Evolutionary conservation across 2,888 invertebrate species (phyloP).

Genomic region (Rutpela maculata): DNA sequence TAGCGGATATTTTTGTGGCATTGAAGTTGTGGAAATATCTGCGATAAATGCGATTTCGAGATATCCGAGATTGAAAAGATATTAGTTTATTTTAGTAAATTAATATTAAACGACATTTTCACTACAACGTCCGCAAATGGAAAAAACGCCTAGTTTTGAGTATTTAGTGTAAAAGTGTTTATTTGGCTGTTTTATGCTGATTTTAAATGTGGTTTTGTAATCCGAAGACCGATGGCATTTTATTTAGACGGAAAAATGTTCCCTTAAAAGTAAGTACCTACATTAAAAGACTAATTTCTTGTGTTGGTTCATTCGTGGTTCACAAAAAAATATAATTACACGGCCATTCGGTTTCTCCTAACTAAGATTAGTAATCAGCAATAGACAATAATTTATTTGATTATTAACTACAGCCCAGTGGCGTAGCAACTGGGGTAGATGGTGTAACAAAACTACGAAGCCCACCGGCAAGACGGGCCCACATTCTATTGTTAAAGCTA

Average conservation of each 20-base stretch:
- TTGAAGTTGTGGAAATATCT: neutral
- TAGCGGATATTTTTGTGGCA: neutral
- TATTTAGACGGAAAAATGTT: neutral
- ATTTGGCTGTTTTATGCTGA: neutral
- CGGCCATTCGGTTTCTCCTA: too few species aligned
- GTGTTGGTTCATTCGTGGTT: too few species aligned
- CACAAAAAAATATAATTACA: too few species aligned
- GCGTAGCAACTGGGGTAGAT: too few species aligned
- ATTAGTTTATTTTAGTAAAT: neutral
- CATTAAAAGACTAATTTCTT: neutral
- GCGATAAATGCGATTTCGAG: neutral
- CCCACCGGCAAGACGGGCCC: too few species aligned
- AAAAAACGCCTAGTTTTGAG: neutral
- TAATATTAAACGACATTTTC: neutral
- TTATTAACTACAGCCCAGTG: too few species aligned
- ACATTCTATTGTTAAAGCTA: too few species aligned
- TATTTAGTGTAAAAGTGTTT: neutral
- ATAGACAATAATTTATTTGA: too few species aligned
- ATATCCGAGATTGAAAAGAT: neutral
- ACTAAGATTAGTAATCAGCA: too few species aligned
- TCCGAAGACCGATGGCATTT: neutral
- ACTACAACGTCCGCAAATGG: neutral
- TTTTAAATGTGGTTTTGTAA: slow-evolving; percentile 2
- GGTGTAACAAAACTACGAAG: too few species aligned
- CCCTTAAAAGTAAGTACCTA: neutral